These are phyloP conservation scores for Setophaga coronata DNA, from an alignment of 2,113 vertebrate species.

Conservation along the genomic window DNA sequence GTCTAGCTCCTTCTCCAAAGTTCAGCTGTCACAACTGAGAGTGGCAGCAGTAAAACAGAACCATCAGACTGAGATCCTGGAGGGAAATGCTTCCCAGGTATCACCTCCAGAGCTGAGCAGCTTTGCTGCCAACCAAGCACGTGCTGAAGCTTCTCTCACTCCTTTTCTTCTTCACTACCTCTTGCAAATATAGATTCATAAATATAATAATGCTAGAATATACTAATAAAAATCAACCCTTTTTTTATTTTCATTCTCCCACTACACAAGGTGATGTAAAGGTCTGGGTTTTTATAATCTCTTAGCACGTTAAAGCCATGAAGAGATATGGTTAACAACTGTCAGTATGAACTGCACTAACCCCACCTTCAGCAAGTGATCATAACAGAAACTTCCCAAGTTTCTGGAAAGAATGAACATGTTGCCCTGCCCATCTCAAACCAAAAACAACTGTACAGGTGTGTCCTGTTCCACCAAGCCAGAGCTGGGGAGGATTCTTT, in stretches of 20 bases:
- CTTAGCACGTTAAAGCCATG: background rate
- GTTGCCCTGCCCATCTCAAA: background rate
- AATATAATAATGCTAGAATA: background rate
- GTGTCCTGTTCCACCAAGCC: fast-evolving
- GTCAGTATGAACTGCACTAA: background rate
- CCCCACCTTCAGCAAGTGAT: background rate
- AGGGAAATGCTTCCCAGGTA: background rate
- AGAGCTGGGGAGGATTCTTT: fast-evolving
- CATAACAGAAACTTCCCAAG: background rate
- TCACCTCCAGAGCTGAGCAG: background rate
- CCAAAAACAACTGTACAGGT: background rate
- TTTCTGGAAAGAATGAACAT: background rate
- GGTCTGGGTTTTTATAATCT: fast-evolving
- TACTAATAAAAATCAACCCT: background rate
- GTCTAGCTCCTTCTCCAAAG: background rate
- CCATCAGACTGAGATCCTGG: background rate
- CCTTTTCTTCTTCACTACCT: background rate
- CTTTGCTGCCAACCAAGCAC: background rate
- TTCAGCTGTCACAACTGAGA: background rate
- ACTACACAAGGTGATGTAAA: background rate
- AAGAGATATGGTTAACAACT: background rate
- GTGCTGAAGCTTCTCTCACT: background rate
- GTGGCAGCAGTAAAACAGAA: background rate
- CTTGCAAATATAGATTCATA: background rate
- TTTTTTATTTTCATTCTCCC: background rate